Evolutionary conservation across 2,797 vertebrate genomes (phyloP), one percentile per base, ranked within the genome.

Genomic region (Oreortyx pictus): DNA sequence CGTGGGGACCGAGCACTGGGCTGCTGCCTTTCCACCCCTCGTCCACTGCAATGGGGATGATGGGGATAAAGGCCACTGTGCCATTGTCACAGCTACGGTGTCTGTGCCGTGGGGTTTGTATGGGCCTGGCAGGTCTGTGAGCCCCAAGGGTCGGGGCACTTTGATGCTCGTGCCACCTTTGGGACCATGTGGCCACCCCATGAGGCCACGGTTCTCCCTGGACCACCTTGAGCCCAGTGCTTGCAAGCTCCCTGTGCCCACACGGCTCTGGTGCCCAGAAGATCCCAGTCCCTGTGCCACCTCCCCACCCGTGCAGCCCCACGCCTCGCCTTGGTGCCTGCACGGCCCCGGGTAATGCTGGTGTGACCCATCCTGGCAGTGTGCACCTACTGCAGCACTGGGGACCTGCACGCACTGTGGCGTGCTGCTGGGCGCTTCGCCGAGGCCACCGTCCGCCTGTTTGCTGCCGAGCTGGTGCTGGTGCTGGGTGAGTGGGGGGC

Each of bases 331-430:
- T 5, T 20, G 19, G 13, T 12, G 8, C 17, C 77, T 27, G 22
- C 24, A 0, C 7, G 46, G 25, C 35, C 52, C 0, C 27, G 0
- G 0, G 17, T 89, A 6, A 89, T 29, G 14, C 37, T 2, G 14
- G 5, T 96, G 65, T 2, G 50, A 17, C 68, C 71, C 17, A 9
- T 88, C 82, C 93, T 5, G 7, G 37, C 96, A 99, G 98, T 98
- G 98, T 98, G 98, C 72, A 98, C 98, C 78, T 99, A 98, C 97
- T 99, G 98, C 96, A 96, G 97, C 86, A 96, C 96, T 1, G 98
- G 98, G 84, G 98, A 99, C 92, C 97, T 99, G 86, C 96, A 98
- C 71, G 98, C 98, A 0, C 97, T 98, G 94, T 99, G 99, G 99
- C 95, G 97, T 3, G 72, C 98, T 8, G 97, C 96, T 9, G 97